These are phyloP conservation scores for Phoenicopterus ruber DNA, from an alignment of 2,113 vertebrate species.

Conservation along the genomic window DNA sequence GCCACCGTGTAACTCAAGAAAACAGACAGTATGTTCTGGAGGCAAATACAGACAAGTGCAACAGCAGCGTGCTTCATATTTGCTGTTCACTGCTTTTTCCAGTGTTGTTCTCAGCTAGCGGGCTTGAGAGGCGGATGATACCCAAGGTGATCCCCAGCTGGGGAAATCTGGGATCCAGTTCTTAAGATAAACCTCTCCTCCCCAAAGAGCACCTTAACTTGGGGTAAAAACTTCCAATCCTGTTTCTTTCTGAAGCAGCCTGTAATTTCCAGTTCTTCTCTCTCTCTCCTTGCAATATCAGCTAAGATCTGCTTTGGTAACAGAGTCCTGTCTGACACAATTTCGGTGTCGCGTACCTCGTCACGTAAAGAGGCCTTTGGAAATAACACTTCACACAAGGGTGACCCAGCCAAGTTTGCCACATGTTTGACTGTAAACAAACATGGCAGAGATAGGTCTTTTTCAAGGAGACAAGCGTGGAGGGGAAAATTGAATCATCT, in stretches of 20 bases:
- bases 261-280: background rate
- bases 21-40: background rate
- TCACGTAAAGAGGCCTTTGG: background rate
- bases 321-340: background rate
- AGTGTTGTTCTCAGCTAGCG: background rate
- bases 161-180: background rate
- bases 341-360: rapidly evolving
- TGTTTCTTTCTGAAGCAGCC: background rate
- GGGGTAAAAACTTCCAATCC: background rate
- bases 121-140: background rate
- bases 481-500: background rate
- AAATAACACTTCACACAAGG: background rate
- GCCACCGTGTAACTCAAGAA: background rate
- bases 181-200: background rate
- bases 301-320: background rate
- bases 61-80: background rate
- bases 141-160: background rate
- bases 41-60: background rate
- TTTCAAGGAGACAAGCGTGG: background rate
- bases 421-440: slow-evolving; percentile 23
- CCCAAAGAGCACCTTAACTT: background rate
- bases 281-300: background rate
- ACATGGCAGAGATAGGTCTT: background rate
- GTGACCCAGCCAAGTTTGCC: background rate
- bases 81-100: background rate